Evolutionary conservation across 2,797 vertebrate species (phyloP), one percentile per base, ranked within the genome.

Genomic region (Xenops minutus): DNA sequence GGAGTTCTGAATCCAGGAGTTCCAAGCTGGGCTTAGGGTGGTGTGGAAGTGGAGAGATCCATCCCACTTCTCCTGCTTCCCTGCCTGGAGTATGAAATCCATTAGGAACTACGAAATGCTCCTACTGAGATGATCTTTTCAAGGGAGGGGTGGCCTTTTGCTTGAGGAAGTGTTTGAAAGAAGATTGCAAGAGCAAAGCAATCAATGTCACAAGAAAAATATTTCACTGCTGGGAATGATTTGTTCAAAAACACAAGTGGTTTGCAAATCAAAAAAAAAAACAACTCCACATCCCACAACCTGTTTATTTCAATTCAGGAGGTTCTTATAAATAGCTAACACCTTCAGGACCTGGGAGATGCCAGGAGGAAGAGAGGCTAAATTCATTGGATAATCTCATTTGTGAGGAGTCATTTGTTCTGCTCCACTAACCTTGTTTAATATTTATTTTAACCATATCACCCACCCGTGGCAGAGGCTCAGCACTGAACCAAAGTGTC

Each of bases 341-440:
- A 80, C 84, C 85, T 80, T 73, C 48, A 74, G 87, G 76, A 88
- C 12, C 13, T 1, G 75, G 77, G 87, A 43, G 41, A 7, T 79
- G 44, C 58, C 21, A 11, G 58, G 68, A 92, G 79, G 59, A 90
- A 85, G 13, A 30, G 2, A 30, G 51, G 13, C 79, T 75, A 41
- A 84, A 63, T 93, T 75, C 76, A 9, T 52, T 48, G 85, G 73
- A 69, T 95, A 88, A 93, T 90, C 90, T 82, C 88, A 64, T 92
- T 90, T 92, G 76, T 84, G 83, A 88, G 48, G 32, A 61, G 55
- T 59, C 68, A 68, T 92, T 93, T 75, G 76, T 94, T 95, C 88
- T 95, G 92, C 89, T 89, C 85, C 90, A n/a, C 85, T 96, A 59
- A 81, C 73, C 85, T 76, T 85, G 39, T 67, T 80, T 59, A 44